Percentiles rank a stretch among this genome's conserved stretches.
Conservation (phyloP, 2,113 vertebrate genomes). For the Drymodes brunneopygia region DNA sequence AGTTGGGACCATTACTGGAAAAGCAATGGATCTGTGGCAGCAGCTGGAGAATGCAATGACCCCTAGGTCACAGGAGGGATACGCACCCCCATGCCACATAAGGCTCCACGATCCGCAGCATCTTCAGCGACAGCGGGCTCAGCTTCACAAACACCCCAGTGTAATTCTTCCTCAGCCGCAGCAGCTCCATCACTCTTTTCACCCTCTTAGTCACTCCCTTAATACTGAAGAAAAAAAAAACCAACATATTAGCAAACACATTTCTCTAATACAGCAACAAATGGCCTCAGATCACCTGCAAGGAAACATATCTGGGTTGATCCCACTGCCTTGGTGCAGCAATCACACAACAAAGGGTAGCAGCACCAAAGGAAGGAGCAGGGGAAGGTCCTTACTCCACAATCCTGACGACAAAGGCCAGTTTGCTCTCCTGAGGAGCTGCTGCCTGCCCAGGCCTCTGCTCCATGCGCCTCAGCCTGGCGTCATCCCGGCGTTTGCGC, state of each 20-base stretch:
- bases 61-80: accelerated
- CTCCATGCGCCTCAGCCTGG: constrained; percentile 72
- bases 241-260: not conserved
- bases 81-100: constrained; percentile 95
- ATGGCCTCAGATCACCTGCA: not conserved
- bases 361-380: not conserved
- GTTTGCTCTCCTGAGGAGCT: constrained; percentile 72
- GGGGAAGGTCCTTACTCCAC: constrained; percentile 72
- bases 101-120: constrained; percentile 84
- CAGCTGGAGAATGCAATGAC: not conserved
- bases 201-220: constrained; percentile 83
- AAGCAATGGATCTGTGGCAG: not conserved
- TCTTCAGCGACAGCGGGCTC: constrained; percentile 71
- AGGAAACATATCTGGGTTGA: accelerated
- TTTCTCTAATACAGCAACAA: not conserved
- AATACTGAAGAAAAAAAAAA: constrained; percentile 67
- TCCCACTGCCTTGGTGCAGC: not conserved
- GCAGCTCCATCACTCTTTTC: constrained; percentile 71
- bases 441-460: constrained; percentile 62
- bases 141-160: constrained; percentile 86
- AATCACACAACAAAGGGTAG: accelerated
- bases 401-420: constrained; percentile 86
- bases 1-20: not conserved
- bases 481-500: constrained; percentile 73
- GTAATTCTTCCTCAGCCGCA: constrained; percentile 85